Percentiles rank a stretch among this genome's conserved stretches.
Evolutionary conservation across 2,888 invertebrate genomes (phyloP).

Genomic region (Drosophila tanythrix): DNA sequence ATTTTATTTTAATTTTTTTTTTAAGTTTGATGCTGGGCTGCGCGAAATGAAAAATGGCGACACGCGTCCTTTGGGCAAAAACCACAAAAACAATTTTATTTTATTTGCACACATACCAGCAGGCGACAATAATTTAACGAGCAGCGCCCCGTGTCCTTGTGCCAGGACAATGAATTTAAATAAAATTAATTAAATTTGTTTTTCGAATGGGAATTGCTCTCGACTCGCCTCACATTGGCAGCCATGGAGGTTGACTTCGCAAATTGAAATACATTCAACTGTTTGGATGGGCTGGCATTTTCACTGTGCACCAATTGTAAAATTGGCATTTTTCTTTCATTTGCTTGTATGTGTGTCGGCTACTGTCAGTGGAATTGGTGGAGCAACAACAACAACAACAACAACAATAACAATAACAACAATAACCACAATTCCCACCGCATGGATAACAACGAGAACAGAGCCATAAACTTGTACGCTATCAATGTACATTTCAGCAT

Average conservation of each 20-base stretch:
- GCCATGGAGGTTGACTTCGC: slow-evolving; percentile 4
- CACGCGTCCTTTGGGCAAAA: slow-evolving; percentile 73
- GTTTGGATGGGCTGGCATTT: slow-evolving; percentile 19
- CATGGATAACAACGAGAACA: slow-evolving; percentile 63
- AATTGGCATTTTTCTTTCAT: slow-evolving; percentile 23
- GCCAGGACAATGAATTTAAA: slow-evolving; percentile 57
- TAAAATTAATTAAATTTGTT: slow-evolving; percentile 72
- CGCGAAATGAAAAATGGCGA: slow-evolving; percentile 66
- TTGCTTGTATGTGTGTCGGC: slow-evolving; percentile 11
- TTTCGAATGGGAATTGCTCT: slow-evolving; percentile 40
- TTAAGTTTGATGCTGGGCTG: slow-evolving; percentile 26
- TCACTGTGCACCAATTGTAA: slow-evolving; percentile 21
- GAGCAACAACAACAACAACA: slow-evolving; percentile 21
- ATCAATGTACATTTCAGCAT: slow-evolving; percentile 75
- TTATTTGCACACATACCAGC: slow-evolving; percentile 52
- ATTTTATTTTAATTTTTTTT: slow-evolving; percentile 20
- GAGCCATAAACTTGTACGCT: slow-evolving; percentile 72
- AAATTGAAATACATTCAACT: slow-evolving; percentile 25
- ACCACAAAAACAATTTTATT: slow-evolving; percentile 76
- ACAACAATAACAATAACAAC: slow-evolving; percentile 15
- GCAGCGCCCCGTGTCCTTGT: slow-evolving; percentile 54
- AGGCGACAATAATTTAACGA: slow-evolving; percentile 55
- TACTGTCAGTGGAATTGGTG: slow-evolving; percentile 8
- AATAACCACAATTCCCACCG: slow-evolving; percentile 45
- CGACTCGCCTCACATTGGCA: slow-evolving; percentile 6